These are phyloP conservation scores for Neodiprion virginianus DNA, from an alignment of 1,140 invertebrate genomes.

Conservation along the genomic window DNA sequence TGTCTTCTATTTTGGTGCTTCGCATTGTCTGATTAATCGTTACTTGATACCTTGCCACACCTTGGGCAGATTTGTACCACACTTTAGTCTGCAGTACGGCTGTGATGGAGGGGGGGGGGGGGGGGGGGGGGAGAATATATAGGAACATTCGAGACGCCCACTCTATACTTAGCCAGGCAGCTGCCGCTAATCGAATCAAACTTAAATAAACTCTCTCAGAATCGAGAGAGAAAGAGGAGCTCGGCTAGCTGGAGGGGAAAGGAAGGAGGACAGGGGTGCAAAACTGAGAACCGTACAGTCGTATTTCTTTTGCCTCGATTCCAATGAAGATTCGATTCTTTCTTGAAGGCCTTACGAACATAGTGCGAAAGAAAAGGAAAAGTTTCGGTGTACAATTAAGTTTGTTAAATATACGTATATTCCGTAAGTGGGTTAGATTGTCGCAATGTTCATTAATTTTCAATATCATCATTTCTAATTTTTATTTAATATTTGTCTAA, in stretches of 20 bases:
- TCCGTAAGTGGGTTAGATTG: too few species aligned
- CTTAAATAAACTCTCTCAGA: slow-evolving; percentile 48
- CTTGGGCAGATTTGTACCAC: not conserved
- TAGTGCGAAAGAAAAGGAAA: too few species aligned
- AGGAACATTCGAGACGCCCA: slow-evolving; percentile 9
- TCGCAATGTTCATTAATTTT: too few species aligned
- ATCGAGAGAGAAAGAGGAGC: slow-evolving; percentile 12
- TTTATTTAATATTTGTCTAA: too few species aligned
- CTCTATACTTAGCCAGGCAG: slow-evolving; percentile 41
- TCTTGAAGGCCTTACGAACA: too few species aligned
- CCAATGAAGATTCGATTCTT: too few species aligned
- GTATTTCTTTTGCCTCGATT: too few species aligned
- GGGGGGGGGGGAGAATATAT: not conserved
- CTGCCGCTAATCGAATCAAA: slow-evolving; percentile 49
- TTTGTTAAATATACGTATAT: too few species aligned
- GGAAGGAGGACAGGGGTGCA: not conserved
- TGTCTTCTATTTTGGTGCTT: not conserved
- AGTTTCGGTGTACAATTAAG: too few species aligned
- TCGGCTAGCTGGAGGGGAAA: not conserved
- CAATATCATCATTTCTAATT: too few species aligned
- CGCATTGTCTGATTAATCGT: slow-evolving; percentile 24
- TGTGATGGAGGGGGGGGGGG: not conserved
- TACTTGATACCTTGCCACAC: slow-evolving; percentile 40
- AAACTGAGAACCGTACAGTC: too few species aligned
- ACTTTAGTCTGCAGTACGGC: not conserved